A percentile compares a stretch with the other conserved stretches of the same genome.
Evolutionary conservation across 2,113 vertebrate genomes (phyloP).

Genomic region (Abramis brama): DNA sequence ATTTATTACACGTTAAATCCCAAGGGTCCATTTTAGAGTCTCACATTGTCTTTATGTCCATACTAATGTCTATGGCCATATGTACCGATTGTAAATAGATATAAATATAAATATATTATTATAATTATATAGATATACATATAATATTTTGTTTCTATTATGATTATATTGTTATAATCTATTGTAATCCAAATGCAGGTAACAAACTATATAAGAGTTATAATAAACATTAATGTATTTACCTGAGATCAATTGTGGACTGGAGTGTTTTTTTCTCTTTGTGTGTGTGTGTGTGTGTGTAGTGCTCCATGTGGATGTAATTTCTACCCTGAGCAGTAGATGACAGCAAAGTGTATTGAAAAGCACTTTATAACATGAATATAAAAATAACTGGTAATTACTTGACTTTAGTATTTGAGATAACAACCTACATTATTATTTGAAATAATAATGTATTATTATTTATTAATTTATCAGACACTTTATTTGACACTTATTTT

Average conservation of each 20-base stretch:
- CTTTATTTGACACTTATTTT: no score
- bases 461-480: no score
- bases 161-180: constrained; percentile 53
- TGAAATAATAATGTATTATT: no score
- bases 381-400: not conserved
- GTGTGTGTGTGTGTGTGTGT: not conserved
- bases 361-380: not conserved
- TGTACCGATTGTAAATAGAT: constrained; percentile 53
- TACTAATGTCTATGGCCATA: constrained; percentile 46
- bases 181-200: constrained; percentile 53
- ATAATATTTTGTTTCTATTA: constrained; percentile 54
- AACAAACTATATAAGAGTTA: constrained; percentile 54
- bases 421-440: no score
- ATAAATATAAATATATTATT: constrained; percentile 44
- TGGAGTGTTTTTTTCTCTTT: not conserved
- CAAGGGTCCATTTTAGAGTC: constrained; percentile 28
- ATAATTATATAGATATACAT: constrained; percentile 43
- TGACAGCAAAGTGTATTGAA: constrained; percentile 48
- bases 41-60: constrained; percentile 24
- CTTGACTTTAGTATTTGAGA: not conserved
- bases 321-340: constrained; percentile 52
- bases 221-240: constrained; percentile 57
- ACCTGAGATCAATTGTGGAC: not conserved
- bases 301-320: not conserved
- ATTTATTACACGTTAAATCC: constrained; percentile 34